Evolutionary conservation across 2,888 invertebrate species (phyloP).

Genomic region (Agrochola lota): DNA sequence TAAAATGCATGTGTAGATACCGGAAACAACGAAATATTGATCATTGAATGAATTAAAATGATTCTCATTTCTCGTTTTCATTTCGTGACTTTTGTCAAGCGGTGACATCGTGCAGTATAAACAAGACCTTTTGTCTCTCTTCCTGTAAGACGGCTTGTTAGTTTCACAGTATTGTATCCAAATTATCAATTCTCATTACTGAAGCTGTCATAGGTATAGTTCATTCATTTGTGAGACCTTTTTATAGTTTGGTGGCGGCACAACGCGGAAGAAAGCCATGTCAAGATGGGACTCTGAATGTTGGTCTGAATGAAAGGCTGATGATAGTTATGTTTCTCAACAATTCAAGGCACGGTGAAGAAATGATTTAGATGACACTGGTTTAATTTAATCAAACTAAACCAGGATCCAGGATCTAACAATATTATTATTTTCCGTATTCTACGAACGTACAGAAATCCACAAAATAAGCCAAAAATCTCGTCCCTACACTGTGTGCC

Average conservation of each 20-base stretch:
- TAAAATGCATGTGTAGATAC: background rate
- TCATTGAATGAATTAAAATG: slow-evolving; percentile 10
- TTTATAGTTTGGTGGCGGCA: background rate
- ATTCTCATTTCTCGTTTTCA: slow-evolving; percentile 18
- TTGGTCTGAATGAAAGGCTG: background rate
- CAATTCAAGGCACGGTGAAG: background rate
- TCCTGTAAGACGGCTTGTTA: slow-evolving; percentile 40
- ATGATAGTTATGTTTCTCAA: background rate
- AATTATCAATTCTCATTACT: slow-evolving; percentile 44
- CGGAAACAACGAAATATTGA: background rate
- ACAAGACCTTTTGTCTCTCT: slow-evolving; percentile 57
- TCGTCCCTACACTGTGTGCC: background rate
- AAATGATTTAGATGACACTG: background rate
- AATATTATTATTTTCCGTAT: background rate
- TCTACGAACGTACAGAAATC: background rate
- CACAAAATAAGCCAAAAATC: background rate
- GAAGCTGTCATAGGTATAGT: background rate
- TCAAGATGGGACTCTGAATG: background rate
- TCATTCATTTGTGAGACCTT: slow-evolving; percentile 19
- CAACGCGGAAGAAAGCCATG: background rate
- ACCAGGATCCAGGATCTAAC: background rate
- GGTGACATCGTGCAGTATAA: slow-evolving; percentile 29
- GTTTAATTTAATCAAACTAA: background rate
- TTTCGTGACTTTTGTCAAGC: slow-evolving; percentile 30
- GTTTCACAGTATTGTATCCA: slow-evolving; percentile 37